Evolutionary conservation across 2,113 vertebrate genomes (phyloP).

Genomic region (Chaenogobius annularis): DNA sequence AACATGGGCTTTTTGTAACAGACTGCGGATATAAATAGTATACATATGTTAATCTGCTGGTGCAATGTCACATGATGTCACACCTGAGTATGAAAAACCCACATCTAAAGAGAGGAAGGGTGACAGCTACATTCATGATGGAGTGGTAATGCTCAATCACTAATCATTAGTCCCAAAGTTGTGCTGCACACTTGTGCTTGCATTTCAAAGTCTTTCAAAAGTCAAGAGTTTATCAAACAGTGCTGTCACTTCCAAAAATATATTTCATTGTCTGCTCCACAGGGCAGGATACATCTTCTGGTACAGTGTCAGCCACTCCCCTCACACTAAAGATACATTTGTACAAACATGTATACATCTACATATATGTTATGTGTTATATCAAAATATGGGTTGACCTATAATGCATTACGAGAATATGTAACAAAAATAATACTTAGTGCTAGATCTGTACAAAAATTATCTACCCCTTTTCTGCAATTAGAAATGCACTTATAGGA

Average conservation of each 20-base stretch:
- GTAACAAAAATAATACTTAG: slow-evolving; percentile 76
- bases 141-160: slow-evolving; percentile 38
- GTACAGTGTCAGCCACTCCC: slow-evolving; percentile 81
- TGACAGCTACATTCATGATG: slow-evolving; percentile 52
- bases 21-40: slow-evolving; percentile 44
- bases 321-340: slow-evolving; percentile 72
- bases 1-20: slow-evolving; percentile 38
- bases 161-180: slow-evolving; percentile 49
- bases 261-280: slow-evolving; percentile 81
- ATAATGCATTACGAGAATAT: slow-evolving; percentile 73
- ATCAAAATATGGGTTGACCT: slow-evolving; percentile 72
- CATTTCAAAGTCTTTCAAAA: slow-evolving; percentile 57
- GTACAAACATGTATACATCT: slow-evolving; percentile 79
- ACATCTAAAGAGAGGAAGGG: slow-evolving; percentile 30
- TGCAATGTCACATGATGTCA: slow-evolving; percentile 30
- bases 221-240: slow-evolving; percentile 66
- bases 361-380: slow-evolving; percentile 67
- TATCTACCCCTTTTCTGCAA: slow-evolving; percentile 60
- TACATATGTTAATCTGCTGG: slow-evolving; percentile 33
- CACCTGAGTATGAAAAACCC: slow-evolving; percentile 41
- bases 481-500: slow-evolving; percentile 56
- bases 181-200: slow-evolving; percentile 48
- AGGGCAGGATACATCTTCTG: slow-evolving; percentile 83
- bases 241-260: slow-evolving; percentile 76
- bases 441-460: slow-evolving; percentile 81